phyloP scores from a whole-genome alignment of 2,888 invertebrate genomes.

The Pilophorus perplexus region DNA sequence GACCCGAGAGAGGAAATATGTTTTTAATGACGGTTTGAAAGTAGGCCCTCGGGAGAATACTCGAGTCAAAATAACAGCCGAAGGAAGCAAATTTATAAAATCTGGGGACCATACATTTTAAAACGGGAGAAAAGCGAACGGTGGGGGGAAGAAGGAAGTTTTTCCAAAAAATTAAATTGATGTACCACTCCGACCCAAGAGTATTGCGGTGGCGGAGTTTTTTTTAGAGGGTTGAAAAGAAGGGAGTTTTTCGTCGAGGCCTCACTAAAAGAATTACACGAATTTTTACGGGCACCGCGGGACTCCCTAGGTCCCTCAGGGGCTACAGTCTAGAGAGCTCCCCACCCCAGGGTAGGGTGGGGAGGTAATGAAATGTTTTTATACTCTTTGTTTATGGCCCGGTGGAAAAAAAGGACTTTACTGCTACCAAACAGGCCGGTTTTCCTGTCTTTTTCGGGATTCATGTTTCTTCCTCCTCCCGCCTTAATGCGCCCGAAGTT shows the following conservation, averaged over 20 bases:
- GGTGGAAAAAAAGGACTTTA: not conserved
- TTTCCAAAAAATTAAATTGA: constrained; percentile 16
- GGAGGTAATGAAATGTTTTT: constrained; percentile 38
- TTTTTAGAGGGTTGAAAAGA: not conserved
- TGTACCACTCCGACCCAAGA: constrained; percentile 13
- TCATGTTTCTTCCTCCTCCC: not conserved
- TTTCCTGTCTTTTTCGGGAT: not conserved
- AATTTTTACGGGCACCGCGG: constrained; percentile 28
- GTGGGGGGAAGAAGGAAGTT: not conserved
- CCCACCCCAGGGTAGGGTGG: too few species aligned
- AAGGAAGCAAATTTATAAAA: constrained; percentile 26
- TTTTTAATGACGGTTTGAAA: constrained; percentile 28
- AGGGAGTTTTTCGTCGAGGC: not conserved
- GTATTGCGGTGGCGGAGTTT: not conserved
- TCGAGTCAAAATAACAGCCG: constrained; percentile 20
- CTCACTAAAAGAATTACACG: constrained; percentile 32
- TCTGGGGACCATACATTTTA: constrained; percentile 24
- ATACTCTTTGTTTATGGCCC: constrained; percentile 29
- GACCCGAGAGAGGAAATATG: not conserved
- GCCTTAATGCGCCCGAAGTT: too few species aligned
- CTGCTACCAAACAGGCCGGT: too few species aligned
- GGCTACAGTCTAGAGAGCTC: too few species aligned
- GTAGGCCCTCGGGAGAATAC: not conserved
- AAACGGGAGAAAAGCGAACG: not conserved
- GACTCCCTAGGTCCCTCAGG: constrained; percentile 12